Evolutionary conservation across 2,113 vertebrate species (phyloP).

Genomic region (Etheostoma cragini): DNA sequence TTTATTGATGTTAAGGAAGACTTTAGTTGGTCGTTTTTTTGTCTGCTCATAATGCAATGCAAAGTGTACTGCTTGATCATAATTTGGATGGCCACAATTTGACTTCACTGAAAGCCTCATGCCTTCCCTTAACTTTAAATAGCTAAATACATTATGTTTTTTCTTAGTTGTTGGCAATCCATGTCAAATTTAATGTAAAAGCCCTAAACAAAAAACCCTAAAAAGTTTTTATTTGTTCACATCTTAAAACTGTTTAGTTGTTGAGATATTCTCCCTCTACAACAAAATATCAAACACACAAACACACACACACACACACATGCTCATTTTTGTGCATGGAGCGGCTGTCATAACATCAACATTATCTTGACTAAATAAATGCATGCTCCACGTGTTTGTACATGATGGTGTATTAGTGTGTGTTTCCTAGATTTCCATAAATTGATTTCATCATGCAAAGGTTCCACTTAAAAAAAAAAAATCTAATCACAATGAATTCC

Average conservation of each 20-base stretch:
- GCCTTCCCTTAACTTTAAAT: neutral
- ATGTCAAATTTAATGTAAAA: neutral
- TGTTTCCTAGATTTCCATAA: neutral
- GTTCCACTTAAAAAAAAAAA: conserved; percentile 17
- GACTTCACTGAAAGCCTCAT: neutral
- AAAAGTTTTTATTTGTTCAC: neutral
- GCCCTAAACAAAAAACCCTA: neutral
- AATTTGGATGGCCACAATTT: neutral
- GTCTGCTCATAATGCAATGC: neutral
- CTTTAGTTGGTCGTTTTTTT: neutral
- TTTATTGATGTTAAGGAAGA: neutral
- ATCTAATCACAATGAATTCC: conserved; percentile 42
- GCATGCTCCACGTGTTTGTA: conserved; percentile 28
- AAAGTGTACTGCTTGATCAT: neutral
- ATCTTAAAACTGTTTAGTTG: neutral
- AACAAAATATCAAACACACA: neutral
- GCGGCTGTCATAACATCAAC: conserved; percentile 9
- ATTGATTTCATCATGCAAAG: conserved; percentile 10
- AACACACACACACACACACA: neutral
- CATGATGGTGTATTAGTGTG: conserved; percentile 29
- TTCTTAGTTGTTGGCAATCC: conserved; percentile 3
- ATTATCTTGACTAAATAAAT: conserved; percentile 11
- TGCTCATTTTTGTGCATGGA: conserved; percentile 1
- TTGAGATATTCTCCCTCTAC: neutral
- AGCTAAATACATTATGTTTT: neutral